Evolutionary conservation across 2,113 vertebrate genomes (phyloP), one percentile per base, ranked within the genome.

Genomic region (Corythoichthys intestinalis): DNA sequence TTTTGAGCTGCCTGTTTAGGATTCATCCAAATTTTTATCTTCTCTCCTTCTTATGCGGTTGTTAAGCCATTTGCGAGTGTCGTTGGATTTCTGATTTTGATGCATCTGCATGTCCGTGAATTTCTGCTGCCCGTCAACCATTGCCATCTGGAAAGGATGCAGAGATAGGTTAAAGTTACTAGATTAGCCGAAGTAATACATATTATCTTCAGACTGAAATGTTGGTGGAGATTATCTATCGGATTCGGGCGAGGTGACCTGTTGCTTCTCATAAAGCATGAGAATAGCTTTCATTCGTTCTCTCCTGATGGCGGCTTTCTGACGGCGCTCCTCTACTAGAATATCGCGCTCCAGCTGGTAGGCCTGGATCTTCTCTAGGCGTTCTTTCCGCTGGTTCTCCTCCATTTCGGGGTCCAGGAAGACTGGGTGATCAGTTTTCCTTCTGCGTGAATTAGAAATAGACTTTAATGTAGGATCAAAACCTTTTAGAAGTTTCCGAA

Each of bases 291-390:
- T 76, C 76, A 93, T 94, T 58, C 93, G 56, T 58, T 89, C 85
- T 48, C 66, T 72, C 47, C 89, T 84, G 34, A 82, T 73, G n/a
- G 80, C 81, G 68, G 78, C 68, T 70, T 94, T 88, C 48, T 85
- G 73, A 56, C 91, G 74, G 56, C 88, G 91, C 65, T 90, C 74
- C 64, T 95, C 88, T 54, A 94, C 79, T 62, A 90, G 28, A 5
- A 83, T 79, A 10, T 81, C 78, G 58, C 91, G 86, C 15, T 90
- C 74, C 74, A 95, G 60, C 14, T 87, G 92, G 76, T 93, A 97
- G 54, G 63, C 78, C 65, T 93, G 94, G 53, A 95, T 86, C 84
- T 93, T 91, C 70, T 94, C 94, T 0, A 79, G 77, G 66, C 87
- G 92, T 46, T 74, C 39, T 66, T 76, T 89, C 47, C 84, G 81